Evolutionary conservation across 2,888 invertebrate genomes (phyloP), one percentile per base, ranked within the genome.

Genomic region (Noctua janthina): DNA sequence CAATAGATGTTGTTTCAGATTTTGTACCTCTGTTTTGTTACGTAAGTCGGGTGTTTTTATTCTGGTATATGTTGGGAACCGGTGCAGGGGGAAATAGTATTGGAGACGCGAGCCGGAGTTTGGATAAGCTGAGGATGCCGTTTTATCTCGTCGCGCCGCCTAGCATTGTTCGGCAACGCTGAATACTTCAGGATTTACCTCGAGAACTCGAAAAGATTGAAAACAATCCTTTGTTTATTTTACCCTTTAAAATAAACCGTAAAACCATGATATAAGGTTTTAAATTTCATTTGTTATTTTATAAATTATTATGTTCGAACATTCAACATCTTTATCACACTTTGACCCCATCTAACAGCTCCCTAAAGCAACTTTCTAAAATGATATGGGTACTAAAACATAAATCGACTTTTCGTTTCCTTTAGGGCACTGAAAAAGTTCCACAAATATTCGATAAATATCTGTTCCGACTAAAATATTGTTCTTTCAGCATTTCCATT

Each of bases 401-500:
- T 75, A 78, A 83, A 83, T 78, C 66, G 74, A 67, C 17, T 68
- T 79, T 83, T 81, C 78, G 62, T 87, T 87, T 83, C 83, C 79
- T 85, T 83, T 62, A 72, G 74, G 81, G 69, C 79, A 81, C 78
- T 83, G 78, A 85, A 83, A 85, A 74, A 87, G 76, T 83, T 86
- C 68, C 66, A 75, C 80, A 77, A 79, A 82, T 64, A 78, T 72
- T 49, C 80, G 62, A 87, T 89, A 89, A 89, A 88, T 88, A 88
- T 89, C 76, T 79, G 77, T 66, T 79, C 74, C 51, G 56, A 62
- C 75, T 84, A 84, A 89, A 88, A 84, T 89, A 89, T 89, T 82
- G 79, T 84, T 81, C 83, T 89, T 88, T 86, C 75, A 87, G 78
- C 79, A 69, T 88, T 88, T 84, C 80, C 81, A 70, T 82, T 84